These are phyloP conservation scores for Lagocephalus sceleratus DNA, from an alignment of 2,797 vertebrate genomes.

Conservation along the genomic window DNA sequence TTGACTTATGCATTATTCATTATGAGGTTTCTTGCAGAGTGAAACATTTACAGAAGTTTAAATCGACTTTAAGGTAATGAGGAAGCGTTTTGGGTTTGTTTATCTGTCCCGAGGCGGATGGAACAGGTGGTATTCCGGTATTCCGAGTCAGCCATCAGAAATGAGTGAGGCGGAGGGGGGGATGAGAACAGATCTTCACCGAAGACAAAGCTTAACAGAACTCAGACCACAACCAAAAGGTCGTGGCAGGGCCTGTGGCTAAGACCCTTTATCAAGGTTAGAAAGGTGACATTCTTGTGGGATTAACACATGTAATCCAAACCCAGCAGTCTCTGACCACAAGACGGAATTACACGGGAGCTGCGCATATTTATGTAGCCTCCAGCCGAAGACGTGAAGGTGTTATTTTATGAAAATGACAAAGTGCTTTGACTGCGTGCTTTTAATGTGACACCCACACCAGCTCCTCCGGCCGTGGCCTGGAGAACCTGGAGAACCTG, in stretches of 20 bases:
- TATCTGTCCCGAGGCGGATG: constrained; percentile 21
- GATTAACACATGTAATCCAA: constrained; percentile 23
- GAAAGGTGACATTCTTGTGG: constrained; percentile 49
- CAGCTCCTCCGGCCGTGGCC: too few relatives aligned
- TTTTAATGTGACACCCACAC: too few relatives aligned
- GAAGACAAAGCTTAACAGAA: constrained; percentile 29
- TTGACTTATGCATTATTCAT: too few relatives aligned
- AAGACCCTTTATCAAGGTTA: constrained; percentile 36
- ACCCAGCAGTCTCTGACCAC: constrained; percentile 1
- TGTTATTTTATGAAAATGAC: too few relatives aligned
- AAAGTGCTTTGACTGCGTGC: too few relatives aligned
- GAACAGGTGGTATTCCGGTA: constrained; percentile 41
- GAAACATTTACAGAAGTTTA: too few relatives aligned
- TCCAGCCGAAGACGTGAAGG: not conserved
- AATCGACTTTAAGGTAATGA: too few relatives aligned
- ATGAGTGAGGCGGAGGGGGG: constrained; percentile 14
- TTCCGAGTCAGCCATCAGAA: constrained; percentile 40
- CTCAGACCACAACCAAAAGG: constrained; percentile 24
- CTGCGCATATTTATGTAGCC: not conserved
- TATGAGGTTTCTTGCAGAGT: too few relatives aligned
- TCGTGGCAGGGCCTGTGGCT: constrained; percentile 45
- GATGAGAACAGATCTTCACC: constrained; percentile 23
- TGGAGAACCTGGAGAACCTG: too few relatives aligned
- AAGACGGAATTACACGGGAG: constrained; percentile 2
- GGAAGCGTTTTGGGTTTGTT: too few relatives aligned